Base-by-base conservation (phyloP, 2,888 invertebrate species). In the Idaea dimidiata region DNA sequence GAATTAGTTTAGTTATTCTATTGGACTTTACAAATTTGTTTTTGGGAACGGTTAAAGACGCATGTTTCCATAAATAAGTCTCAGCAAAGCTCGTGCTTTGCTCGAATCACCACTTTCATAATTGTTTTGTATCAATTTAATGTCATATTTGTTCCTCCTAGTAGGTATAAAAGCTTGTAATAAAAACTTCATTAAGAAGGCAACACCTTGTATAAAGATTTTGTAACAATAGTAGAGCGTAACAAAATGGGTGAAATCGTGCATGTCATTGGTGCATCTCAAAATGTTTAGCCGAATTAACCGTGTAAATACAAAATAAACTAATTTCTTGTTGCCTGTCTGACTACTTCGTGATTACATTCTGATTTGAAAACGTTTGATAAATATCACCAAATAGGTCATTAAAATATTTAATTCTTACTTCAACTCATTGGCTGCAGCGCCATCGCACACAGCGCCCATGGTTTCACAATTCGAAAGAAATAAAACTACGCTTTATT, bases 231-330 rank as follows among this genome's bases (percentile, higher is more conserved):
- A 72, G 77, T 81, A 76, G 73, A 76, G 72, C 84, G 82, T 82
- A 72, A 72, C 87, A 64, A 83, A 82, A 79, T 68, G 64, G 61
- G 63, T 31, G 68, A 76, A 80, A 83, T 89, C 88, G 87, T 88
- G 89, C 89, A 81, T 84, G 82, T 88, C 89, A 88, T 84, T 83
- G 86, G 78, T 80, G 75, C 73, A 76, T 78, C 83, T 77, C 75
- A 77, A 85, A 86, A 84, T 85, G 80, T 83, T 86, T 86, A 81
- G 81, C 76, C 66, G 83, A 86, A 88, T 91, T 90, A 89, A 81
- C 74, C 82, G 81, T 76, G 81, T 79, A 79, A 84, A 83, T 81
- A 85, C 79, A 82, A 87, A 84, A 84, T 74, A 78, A 74, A 80
- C 68, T 71, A 58, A 64, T 33, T 33, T 17, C 16, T 43, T 57